Conservation (phyloP, 2,113 vertebrate species). For the Tamias sibiricus region DNA sequence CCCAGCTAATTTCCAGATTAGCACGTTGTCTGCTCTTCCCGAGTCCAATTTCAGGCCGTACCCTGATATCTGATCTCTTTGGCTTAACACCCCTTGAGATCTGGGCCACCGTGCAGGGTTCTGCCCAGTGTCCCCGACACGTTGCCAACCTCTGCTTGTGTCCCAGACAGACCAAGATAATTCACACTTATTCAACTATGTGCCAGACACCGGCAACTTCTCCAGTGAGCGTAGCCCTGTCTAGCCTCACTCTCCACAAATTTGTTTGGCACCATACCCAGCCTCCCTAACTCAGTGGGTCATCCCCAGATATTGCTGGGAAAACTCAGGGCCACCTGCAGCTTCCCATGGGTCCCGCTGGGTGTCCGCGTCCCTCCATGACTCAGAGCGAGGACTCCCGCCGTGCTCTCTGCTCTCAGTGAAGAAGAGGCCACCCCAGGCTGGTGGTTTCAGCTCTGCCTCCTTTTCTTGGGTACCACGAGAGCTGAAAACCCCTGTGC, state of each 20-base stretch:
- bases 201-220: not conserved
- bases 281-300: not conserved
- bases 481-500: not conserved
- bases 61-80: not conserved
- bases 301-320: not conserved
- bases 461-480: not conserved
- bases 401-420: not conserved
- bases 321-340: not conserved
- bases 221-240: not conserved
- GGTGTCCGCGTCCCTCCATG: not conserved
- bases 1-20: not conserved
- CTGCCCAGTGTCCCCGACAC: not conserved
- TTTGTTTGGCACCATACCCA: not conserved
- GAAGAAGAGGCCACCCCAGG: not conserved
- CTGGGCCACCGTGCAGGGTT: not conserved
- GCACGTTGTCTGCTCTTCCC: not conserved
- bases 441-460: not conserved
- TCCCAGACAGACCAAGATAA: not conserved
- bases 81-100: not conserved
- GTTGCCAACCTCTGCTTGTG: not conserved
- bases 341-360: too few relatives aligned
- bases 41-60: not conserved
- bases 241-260: not conserved
- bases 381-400: not conserved
- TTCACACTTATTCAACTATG: not conserved